These are phyloP conservation scores for Deroptyus accipitrinus DNA, from an alignment of 2,113 vertebrate species.

Conservation along the genomic window DNA sequence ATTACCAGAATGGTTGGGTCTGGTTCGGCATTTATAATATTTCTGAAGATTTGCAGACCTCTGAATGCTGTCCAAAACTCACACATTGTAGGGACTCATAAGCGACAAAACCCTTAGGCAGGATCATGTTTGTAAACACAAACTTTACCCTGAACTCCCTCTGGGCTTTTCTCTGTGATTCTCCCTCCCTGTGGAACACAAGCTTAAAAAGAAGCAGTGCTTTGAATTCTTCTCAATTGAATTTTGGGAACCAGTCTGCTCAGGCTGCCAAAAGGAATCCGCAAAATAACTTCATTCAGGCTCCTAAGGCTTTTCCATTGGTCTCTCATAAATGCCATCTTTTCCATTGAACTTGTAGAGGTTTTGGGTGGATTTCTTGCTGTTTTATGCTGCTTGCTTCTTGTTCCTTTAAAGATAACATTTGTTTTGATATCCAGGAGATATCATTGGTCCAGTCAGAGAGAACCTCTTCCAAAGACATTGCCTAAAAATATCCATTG, in stretches of 20 bases:
- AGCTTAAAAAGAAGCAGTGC: background rate
- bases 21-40: background rate
- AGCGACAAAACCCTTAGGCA: background rate
- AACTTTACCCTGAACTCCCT: slow-evolving; percentile 8
- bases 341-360: background rate
- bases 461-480: background rate
- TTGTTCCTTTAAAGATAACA: background rate
- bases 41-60: background rate
- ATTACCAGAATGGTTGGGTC: background rate
- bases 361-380: background rate
- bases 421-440: background rate
- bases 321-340: background rate
- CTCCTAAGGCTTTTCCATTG: background rate
- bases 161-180: background rate
- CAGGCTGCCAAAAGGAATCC: background rate
- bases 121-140: slow-evolving; percentile 31
- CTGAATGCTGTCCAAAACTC: background rate
- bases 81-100: background rate
- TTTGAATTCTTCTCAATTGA: background rate
- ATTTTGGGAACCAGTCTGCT: background rate
- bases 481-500: background rate
- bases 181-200: background rate
- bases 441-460: background rate
- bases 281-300: background rate
- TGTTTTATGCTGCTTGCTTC: background rate